Conservation (phyloP, 2,797 vertebrate species). For the Schizothorax lantsangensis region DNA sequence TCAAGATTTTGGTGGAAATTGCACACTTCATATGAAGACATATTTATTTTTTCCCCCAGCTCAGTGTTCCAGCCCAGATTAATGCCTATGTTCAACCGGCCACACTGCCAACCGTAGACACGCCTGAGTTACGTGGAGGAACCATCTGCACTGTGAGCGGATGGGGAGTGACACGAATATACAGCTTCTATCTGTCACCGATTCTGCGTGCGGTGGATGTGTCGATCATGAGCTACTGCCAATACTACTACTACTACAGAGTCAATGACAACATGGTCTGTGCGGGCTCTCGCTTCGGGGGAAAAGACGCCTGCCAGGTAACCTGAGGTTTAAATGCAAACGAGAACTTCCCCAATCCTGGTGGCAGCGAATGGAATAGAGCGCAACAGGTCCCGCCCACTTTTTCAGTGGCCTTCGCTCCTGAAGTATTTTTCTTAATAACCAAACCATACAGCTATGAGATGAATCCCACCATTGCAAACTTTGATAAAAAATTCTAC, state of each 20-base stretch:
- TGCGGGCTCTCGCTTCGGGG: constrained; percentile 74
- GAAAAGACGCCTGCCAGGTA: constrained; percentile 84
- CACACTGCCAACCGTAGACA: constrained; percentile 51
- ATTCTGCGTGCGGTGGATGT: constrained; percentile 78
- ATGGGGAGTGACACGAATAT: constrained; percentile 79
- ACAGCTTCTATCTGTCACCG: constrained; percentile 72
- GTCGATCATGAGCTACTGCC: constrained; percentile 62
- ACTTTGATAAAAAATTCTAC: too few species aligned
- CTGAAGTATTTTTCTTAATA: background rate
- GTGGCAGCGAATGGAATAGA: background rate
- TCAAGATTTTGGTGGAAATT: background rate
- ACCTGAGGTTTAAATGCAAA: background rate
- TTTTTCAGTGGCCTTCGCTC: background rate
- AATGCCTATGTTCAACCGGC: constrained; percentile 71
- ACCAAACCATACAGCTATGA: too few species aligned
- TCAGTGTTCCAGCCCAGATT: constrained; percentile 68
- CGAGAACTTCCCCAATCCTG: background rate
- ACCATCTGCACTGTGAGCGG: constrained; percentile 78
- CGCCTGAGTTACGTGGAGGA: rapidly evolving
- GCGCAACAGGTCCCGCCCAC: background rate
- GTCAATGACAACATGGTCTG: constrained; percentile 79
- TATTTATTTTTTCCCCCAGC: constrained; percentile 65
- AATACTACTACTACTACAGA: constrained; percentile 69
- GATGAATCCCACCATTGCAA: too few species aligned
- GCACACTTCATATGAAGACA: background rate